Evolutionary conservation across 23 tunicate genomes (phyloP).

Genomic region (Halocynthia roretzi): DNA sequence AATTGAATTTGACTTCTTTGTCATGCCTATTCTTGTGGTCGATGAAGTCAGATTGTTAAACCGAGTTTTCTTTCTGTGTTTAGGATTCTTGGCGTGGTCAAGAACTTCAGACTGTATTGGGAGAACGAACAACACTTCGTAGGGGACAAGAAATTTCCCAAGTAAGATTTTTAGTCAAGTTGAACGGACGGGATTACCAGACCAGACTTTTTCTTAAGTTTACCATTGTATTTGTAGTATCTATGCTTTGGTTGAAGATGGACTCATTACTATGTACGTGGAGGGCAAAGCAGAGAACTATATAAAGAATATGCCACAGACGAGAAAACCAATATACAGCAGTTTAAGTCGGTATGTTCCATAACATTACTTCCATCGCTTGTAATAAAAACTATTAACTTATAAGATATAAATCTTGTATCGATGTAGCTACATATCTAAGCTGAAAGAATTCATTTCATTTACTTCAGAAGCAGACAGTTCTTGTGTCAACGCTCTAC

Average conservation of each 20-base stretch:
- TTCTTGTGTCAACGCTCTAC: not conserved
- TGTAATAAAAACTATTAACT: too few species aligned
- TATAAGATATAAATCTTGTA: too few species aligned
- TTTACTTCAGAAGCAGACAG: constrained; percentile 14
- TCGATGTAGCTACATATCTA: too few species aligned
- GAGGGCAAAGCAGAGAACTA: constrained; percentile 77
- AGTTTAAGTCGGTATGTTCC: constrained; percentile 64
- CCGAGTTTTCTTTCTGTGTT: not conserved
- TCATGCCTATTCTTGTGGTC: too few species aligned
- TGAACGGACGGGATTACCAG: not conserved
- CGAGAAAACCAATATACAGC: constrained; percentile 64
- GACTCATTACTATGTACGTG: constrained; percentile 85
- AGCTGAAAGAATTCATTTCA: not conserved
- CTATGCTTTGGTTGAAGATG: constrained; percentile 79
- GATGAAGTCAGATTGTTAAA: not conserved
- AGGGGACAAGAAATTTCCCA: constrained; percentile 89
- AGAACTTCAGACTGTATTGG: constrained; percentile 77
- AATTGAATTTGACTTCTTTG: too few species aligned
- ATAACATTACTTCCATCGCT: too few species aligned
- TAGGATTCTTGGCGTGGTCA: constrained; percentile 71
- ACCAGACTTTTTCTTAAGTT: not conserved
- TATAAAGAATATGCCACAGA: constrained; percentile 64
- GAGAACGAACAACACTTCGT: constrained; percentile 87
- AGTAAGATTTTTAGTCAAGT: constrained; percentile 24
- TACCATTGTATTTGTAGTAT: constrained; percentile 28